phyloP scores from a whole-genome alignment of 92 coral and sea anemone genomes.

The Epizoanthus scotinus region DNA sequence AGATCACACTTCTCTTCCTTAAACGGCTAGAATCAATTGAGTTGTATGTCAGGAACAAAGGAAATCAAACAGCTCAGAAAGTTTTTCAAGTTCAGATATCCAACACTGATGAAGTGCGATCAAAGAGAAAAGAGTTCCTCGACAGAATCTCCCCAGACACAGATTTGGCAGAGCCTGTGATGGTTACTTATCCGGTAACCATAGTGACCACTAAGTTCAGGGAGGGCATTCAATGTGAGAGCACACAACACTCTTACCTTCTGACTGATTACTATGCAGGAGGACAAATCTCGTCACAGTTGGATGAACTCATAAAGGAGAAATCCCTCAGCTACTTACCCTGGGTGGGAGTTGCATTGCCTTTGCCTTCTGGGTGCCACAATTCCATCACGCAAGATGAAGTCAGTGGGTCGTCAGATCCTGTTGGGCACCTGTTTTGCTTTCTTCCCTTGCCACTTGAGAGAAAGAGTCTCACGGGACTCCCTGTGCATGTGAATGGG shows the following conservation, averaged over 20 bases:
- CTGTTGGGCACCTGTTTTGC: conserved; percentile 58
- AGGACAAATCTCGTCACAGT: conserved; percentile 38
- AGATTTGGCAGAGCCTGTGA: conserved; percentile 39
- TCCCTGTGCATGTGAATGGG: conserved; percentile 67
- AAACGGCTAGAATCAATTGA: conserved; percentile 64
- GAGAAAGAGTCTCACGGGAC: conserved; percentile 54
- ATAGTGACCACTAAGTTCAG: conserved; percentile 42
- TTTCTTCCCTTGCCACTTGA: conserved; percentile 57
- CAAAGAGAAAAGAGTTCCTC: conserved; percentile 55
- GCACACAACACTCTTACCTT: conserved; percentile 35
- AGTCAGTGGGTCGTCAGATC: neutral
- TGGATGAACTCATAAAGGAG: conserved; percentile 42
- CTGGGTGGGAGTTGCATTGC: conserved; percentile 64
- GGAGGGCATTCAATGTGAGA: neutral
- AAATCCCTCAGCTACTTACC: conserved; percentile 57
- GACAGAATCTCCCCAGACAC: conserved; percentile 36
- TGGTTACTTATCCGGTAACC: conserved; percentile 47
- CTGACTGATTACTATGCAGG: conserved; percentile 58
- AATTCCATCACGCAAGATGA: neutral
- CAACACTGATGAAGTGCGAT: conserved; percentile 50
- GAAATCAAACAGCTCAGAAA: conserved; percentile 31
- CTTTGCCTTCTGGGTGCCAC: conserved; percentile 9
- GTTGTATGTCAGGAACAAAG: conserved; percentile 52
- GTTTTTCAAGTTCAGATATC: conserved; percentile 70
- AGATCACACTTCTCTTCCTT: conserved; percentile 66